A percentile compares a stretch with the other conserved stretches of the same genome.
Conservation (phyloP, 2,797 vertebrate species). For the Cyprinodon diabolis region DNA sequence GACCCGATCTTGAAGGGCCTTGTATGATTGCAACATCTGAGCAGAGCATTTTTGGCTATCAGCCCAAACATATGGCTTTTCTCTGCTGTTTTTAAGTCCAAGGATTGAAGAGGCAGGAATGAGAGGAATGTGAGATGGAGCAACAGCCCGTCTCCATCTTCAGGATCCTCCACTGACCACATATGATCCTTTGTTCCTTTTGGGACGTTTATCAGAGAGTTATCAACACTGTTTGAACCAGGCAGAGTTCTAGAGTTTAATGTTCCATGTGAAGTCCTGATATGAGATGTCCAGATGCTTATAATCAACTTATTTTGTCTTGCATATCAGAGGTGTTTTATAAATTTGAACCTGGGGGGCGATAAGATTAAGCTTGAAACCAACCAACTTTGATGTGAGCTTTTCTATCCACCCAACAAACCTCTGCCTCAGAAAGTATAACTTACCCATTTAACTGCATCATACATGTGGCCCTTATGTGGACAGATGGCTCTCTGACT, state of each 20-base stretch:
- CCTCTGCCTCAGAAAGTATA: conserved; percentile 33
- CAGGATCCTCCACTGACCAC: conserved; percentile 29
- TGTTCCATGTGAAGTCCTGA: conserved; percentile 3
- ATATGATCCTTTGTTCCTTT: conserved; percentile 16
- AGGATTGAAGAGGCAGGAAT: conserved; percentile 38
- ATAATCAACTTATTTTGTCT: not conserved
- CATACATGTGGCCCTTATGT: conserved; percentile 13
- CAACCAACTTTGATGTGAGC: not conserved
- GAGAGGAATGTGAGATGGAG: conserved; percentile 47
- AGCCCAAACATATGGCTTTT: conserved; percentile 19
- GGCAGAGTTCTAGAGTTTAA: conserved; percentile 23
- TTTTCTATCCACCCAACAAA: not conserved
- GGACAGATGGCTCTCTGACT: conserved; percentile 63
- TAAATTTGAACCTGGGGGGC: conserved; percentile 17
- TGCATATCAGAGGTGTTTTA: conserved; percentile 28
- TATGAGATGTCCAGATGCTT: not conserved
- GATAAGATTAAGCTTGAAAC: not conserved
- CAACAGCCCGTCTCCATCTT: conserved; percentile 32
- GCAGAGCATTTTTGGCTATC: conserved; percentile 27
- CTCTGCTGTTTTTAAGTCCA: conserved; percentile 15
- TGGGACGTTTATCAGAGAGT: conserved; percentile 18
- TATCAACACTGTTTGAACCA: conserved; percentile 21
- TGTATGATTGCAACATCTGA: conserved; percentile 29
- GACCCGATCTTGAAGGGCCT: conserved; percentile 21
- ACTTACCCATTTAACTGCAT: conserved; percentile 49